Base-by-base conservation (phyloP, 2,888 invertebrate genomes). In the Xanthorhoe spadicearia region DNA sequence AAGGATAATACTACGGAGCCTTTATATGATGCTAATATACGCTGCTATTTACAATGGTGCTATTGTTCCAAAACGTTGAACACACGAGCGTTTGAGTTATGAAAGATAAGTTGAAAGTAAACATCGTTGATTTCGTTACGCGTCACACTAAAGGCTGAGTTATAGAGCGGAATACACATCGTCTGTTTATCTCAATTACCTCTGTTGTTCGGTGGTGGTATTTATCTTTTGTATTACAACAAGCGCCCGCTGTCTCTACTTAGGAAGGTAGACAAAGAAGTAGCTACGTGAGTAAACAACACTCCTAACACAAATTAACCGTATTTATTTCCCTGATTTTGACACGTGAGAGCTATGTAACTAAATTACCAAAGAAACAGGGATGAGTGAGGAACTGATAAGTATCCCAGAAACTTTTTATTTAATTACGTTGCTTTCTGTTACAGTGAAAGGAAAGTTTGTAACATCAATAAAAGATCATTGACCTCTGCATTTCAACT, bases 161-260 rank as follows among this genome's bases (percentile, higher is more conserved):
- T 88, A 85, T 86, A 82, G 80, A 84, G 83, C 80, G 81, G 80
- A 86, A 86, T 82, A 88, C 83, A 87, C 85, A 87, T 87, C n/a
- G n/a, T n/a, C 81, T 88, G 88, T 89, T 89, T 89, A 90, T 90
- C 86, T 88, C 86, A 88, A 90, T 91, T 89, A 89, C 87, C 78
- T 77, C 81, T 84, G 87, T 87, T 90, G 89, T 90, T 87, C 82
- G 80, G 77, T 75, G 80, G 77, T 78, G 80, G 84, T 89, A 87
- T 92, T 92, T 92, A 88, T 88, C 87, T 90, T 92, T 87, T 85
- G 85, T 87, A 83, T 90, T 85, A 87, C 83, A 83, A 83, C 79
- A 80, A 81, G 81, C 83, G 78, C 80, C 78, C 77, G 78, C 76
- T 78, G 75, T 73, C 71, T 77, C 79, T 81, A 76, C 82, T 69